Evolutionary conservation across 1,140 invertebrate species (phyloP).

Genomic region (Drosophila rhopaloa): DNA sequence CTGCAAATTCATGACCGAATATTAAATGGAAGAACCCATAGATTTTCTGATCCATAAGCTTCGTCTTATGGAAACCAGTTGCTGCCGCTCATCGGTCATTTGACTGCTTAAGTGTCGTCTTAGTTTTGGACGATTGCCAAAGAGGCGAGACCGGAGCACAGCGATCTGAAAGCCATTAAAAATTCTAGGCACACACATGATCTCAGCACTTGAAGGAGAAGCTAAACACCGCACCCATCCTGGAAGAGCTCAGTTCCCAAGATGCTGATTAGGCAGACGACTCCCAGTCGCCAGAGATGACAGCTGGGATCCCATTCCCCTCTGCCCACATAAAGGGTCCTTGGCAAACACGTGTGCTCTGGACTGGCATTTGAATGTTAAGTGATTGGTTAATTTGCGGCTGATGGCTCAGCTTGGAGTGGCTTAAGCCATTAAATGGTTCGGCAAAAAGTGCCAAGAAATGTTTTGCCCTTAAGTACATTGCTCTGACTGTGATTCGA

Average conservation of each 20-base stretch:
- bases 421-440: slow-evolving; percentile 17
- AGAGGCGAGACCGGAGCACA: slow-evolving; percentile 20
- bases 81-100: slow-evolving; percentile 60
- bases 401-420: slow-evolving; percentile 12
- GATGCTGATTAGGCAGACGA: slow-evolving; percentile 65
- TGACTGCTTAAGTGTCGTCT: slow-evolving; percentile 64
- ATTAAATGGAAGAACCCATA: slow-evolving; percentile 51
- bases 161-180: slow-evolving; percentile 61
- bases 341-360: slow-evolving; percentile 37
- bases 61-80: slow-evolving; percentile 58
- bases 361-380: slow-evolving; percentile 69
- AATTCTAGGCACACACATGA: slow-evolving; percentile 17
- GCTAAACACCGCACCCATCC: not conserved
- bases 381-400: slow-evolving; percentile 76
- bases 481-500: not conserved
- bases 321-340: slow-evolving; percentile 12
- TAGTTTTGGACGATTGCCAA: slow-evolving; percentile 34
- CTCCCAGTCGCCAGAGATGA: slow-evolving; percentile 43
- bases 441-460: not conserved
- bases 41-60: slow-evolving; percentile 13
- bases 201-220: not conserved
- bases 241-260: slow-evolving; percentile 3
- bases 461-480: slow-evolving; percentile 4
- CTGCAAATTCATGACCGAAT: slow-evolving; percentile 78
- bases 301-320: slow-evolving; percentile 22